A percentile compares a stretch with the other conserved stretches of the same genome.
phyloP scores from a whole-genome alignment of 2,888 invertebrate genomes.

The Morpho deidamia region DNA sequence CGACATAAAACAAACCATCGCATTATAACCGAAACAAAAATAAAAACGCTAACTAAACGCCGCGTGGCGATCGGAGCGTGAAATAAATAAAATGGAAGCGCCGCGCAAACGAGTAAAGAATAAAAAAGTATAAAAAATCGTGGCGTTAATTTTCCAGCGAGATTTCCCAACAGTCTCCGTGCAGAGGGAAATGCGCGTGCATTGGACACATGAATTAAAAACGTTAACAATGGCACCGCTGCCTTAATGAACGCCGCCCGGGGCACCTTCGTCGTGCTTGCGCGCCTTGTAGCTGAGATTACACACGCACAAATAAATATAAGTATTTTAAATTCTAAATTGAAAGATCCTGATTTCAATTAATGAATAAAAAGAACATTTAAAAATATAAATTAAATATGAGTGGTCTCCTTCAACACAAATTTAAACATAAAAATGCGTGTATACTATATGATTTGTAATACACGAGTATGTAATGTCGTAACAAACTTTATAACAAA shows the following conservation, averaged over 20 bases:
- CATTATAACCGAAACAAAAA: slow-evolving; percentile 47
- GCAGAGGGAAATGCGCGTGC: slow-evolving; percentile 55
- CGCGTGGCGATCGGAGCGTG: slow-evolving; percentile 62
- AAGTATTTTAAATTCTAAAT: slow-evolving; percentile 10
- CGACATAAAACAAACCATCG: slow-evolving; percentile 25
- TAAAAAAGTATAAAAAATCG: slow-evolving; percentile 57
- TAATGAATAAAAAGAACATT: no score
- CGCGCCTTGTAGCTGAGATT: slow-evolving; percentile 7
- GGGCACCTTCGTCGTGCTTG: slow-evolving; percentile 9
- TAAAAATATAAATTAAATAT: no score
- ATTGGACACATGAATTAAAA: slow-evolving; percentile 76
- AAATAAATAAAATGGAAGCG: slow-evolving; percentile 71
- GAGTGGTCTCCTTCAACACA: no score
- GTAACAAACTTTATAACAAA: no score
- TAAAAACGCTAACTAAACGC: slow-evolving; percentile 59
- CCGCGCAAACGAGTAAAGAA: slow-evolving; percentile 32
- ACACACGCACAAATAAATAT: slow-evolving; percentile 16
- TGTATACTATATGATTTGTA: no score
- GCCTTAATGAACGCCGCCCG: slow-evolving; percentile 61
- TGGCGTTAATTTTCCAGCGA: slow-evolving; percentile 75
- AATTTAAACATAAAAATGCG: no score
- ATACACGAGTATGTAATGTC: no score
- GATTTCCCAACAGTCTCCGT: slow-evolving; percentile 69
- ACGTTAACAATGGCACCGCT: slow-evolving; percentile 68
- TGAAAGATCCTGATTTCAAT: slow-evolving; percentile 7